A percentile compares a stretch with the other conserved stretches of the same genome.
These are phyloP conservation scores for Chironomus striatipennis DNA, from an alignment of 1,140 invertebrate genomes.

Conservation along the genomic window DNA sequence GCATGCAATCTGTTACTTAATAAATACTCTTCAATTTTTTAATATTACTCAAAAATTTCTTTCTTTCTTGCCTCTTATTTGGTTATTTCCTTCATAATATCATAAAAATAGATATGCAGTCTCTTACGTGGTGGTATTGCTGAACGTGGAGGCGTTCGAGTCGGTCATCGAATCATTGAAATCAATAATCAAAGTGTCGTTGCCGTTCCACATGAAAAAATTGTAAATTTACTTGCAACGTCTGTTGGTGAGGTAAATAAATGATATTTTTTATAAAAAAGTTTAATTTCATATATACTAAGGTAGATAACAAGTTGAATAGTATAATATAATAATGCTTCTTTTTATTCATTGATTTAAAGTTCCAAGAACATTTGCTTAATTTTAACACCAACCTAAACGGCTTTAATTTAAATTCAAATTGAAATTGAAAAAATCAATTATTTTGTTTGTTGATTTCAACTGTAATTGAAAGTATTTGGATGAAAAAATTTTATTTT, in stretches of 20 bases:
- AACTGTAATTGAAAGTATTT: too few relatives aligned
- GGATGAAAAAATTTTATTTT: too few relatives aligned
- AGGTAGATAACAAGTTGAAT: too few relatives aligned
- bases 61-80: constrained; percentile 29
- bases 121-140: constrained; percentile 95
- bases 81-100: too few relatives aligned
- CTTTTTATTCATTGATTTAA: too few relatives aligned
- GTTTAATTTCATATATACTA: too few relatives aligned
- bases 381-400: too few relatives aligned
- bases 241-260: constrained; percentile 90
- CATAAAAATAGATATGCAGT: constrained; percentile 78
- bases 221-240: constrained; percentile 95
- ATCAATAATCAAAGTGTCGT: constrained; percentile 99
- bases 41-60: not conserved
- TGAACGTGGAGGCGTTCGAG: constrained; percentile 93
- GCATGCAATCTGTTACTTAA: constrained; percentile 20
- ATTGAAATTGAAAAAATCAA: too few relatives aligned
- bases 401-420: too few relatives aligned
- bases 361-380: too few relatives aligned
- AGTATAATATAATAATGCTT: too few relatives aligned
- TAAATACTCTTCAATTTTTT: not conserved
- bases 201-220: constrained; percentile 97
- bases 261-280: not conserved
- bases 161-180: constrained; percentile 98
- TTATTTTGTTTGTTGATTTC: too few relatives aligned